These are phyloP conservation scores for Ridgeia piscesae DNA, from an alignment of 1,140 invertebrate species.

Conservation along the genomic window DNA sequence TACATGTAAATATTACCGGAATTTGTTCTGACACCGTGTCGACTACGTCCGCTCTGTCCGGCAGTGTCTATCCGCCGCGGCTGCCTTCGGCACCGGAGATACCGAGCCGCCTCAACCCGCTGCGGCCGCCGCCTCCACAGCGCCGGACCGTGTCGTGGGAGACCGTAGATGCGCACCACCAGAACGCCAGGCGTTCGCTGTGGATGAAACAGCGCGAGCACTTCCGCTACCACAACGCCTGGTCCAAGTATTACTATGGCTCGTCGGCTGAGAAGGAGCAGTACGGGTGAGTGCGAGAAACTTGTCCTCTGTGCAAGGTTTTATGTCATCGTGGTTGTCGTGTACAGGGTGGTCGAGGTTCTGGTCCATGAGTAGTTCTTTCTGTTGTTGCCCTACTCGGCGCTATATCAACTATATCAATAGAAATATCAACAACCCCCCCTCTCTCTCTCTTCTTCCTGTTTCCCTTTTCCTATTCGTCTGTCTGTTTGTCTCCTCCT, in stretches of 20 bases:
- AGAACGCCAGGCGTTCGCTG: slow-evolving; percentile 48
- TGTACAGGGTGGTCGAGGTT: too few species aligned
- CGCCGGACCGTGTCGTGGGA: slow-evolving; percentile 49
- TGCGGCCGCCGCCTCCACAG: slow-evolving; percentile 44
- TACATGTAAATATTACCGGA: too few species aligned
- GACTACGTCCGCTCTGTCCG: too few species aligned
- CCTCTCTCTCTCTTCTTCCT: too few species aligned
- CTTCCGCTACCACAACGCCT: slow-evolving; percentile 53
- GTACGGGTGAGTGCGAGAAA: slow-evolving; percentile 43
- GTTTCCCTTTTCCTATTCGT: too few species aligned
- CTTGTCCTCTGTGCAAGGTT: background rate
- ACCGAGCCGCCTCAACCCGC: slow-evolving; percentile 37
- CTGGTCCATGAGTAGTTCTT: background rate
- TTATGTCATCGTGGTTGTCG: too few species aligned
- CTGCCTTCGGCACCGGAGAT: slow-evolving; percentile 31
- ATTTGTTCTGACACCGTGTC: too few species aligned
- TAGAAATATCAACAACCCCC: too few species aligned
- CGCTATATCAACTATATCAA: slow-evolving; percentile 9
- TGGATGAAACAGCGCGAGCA: slow-evolving; percentile 53
- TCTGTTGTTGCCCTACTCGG: background rate
- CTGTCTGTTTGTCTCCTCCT: too few species aligned
- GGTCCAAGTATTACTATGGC: slow-evolving; percentile 53
- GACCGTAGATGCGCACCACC: slow-evolving; percentile 50
- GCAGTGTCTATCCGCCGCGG: slow-evolving; percentile 10
- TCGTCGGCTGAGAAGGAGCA: slow-evolving; percentile 52